Base-by-base conservation (phyloP, 2,797 vertebrate species). In the Peromyscus attwateri region DNA sequence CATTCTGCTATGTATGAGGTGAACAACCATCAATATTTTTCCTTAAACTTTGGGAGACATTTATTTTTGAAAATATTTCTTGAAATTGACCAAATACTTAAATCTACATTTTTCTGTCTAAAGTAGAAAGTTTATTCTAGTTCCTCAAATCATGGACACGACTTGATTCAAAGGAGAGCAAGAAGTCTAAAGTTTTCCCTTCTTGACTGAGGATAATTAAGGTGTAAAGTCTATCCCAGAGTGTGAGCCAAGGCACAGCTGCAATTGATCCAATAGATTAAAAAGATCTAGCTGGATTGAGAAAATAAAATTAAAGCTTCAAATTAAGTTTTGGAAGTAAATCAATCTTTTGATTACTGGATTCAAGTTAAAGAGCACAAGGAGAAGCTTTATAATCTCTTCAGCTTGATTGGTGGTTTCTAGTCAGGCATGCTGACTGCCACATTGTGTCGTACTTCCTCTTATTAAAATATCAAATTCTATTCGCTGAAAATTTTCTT, bases 391-490 rank as follows among this genome's bases (percentile, higher is more conserved):
- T 97, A 96, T 98, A 95, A 93, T 97, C 96, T 95, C 97, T 94
- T 96, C 75, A 64, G 91, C 82, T 94, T 96, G 89, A 77, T 31
- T 97, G 70, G 68, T 76, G 97, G 71, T 98, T 98, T 98, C 94
- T 96, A 98, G 85, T 96, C 37, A 94, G 95, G 95, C 90, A 91
- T 89, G 97, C 92, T 98, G 97, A 98, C 90, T 96, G 76, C 80
- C 98, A 89, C 95, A 98, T 89, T 98, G 98, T 98, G 92, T 52
- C 93, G 93, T 29, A 87, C 79, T 98, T 97, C 76, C 87, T 97
- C 95, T 97, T 98, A 97, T 98, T 98, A 98, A 98, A 98, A 98
- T 96, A 95, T 98, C 97, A 98, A 96, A 97, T 91, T 71, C 1
- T 97, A 96, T 98, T 98, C 31, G 96, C 87, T 95, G 71, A 97